Conservation (phyloP, 2,888 invertebrate genomes). For the Tethea ocularis region DNA sequence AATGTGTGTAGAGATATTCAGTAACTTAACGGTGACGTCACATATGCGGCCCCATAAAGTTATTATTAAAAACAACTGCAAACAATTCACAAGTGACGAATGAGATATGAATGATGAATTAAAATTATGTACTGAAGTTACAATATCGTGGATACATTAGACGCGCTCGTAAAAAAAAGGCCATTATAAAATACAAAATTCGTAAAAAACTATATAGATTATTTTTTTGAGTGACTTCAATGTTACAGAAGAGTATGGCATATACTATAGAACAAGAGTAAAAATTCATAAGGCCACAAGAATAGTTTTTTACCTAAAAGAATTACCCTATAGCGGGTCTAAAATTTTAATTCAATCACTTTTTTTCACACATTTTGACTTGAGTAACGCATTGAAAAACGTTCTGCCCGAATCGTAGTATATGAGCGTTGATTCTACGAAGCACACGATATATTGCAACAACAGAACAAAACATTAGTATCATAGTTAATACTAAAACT, state of each 20-base stretch:
- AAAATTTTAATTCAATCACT: too few relatives aligned
- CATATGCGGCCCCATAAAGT: not conserved
- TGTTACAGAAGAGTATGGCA: too few relatives aligned
- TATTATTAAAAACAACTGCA: slow-evolving; percentile 31
- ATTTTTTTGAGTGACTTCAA: not conserved
- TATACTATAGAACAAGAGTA: too few relatives aligned
- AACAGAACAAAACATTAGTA: slow-evolving; percentile 5
- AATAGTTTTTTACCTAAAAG: too few relatives aligned
- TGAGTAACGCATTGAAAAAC: too few relatives aligned
- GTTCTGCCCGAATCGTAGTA: not conserved
- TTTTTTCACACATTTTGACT: too few relatives aligned
- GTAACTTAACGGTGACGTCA: not conserved
- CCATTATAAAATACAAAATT: not conserved
- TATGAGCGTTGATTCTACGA: not conserved
- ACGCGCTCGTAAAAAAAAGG: not conserved
- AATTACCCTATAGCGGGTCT: too few relatives aligned
- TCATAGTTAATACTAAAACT: not conserved
- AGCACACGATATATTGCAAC: not conserved
- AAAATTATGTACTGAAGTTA: slow-evolving; percentile 1
- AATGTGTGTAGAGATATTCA: not conserved
- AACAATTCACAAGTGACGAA: slow-evolving; percentile 47
- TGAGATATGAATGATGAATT: slow-evolving; percentile 58
- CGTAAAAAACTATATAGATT: too few relatives aligned
- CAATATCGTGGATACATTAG: not conserved
- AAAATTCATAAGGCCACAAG: too few relatives aligned